Conservation (phyloP, 2,113 vertebrate genomes). For the Amphiprion percula region DNA sequence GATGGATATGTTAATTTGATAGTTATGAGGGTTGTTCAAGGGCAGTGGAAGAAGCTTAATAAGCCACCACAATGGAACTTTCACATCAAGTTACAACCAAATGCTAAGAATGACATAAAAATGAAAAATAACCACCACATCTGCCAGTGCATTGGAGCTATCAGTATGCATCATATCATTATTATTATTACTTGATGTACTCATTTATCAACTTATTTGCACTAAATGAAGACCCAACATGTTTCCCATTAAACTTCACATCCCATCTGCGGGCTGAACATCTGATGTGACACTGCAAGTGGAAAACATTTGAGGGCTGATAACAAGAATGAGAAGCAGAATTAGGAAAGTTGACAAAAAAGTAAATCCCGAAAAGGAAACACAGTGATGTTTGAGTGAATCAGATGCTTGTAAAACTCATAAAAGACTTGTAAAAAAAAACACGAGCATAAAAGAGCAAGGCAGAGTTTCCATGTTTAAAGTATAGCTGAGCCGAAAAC, state of each 20-base stretch:
- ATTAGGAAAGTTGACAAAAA: constrained; percentile 1
- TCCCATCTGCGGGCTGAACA: neutral
- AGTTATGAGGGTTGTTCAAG: no score
- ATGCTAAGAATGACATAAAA: no score
- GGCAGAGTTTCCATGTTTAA: constrained; percentile 8
- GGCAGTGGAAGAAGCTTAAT: no score
- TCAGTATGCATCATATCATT: neutral
- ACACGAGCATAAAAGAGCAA: neutral
- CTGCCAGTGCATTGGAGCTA: neutral
- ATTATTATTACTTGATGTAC: no score
- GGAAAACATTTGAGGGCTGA: neutral
- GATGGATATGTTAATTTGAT: constrained; percentile 20
- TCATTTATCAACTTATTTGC: no score
- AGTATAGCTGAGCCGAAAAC: constrained; percentile 12
- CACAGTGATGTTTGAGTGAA: constrained; percentile 2
- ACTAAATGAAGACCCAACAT: neutral
- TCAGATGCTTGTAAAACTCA: constrained; percentile 19
- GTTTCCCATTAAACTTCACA: neutral
- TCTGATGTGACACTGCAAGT: neutral
- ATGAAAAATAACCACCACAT: neutral
- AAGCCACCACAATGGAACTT: neutral
- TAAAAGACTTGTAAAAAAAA: constrained; percentile 21
- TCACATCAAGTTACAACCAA: no score
- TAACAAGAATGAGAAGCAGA: neutral
- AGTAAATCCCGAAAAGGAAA: constrained; percentile 8